Evolutionary conservation across 2,797 vertebrate species (phyloP).

Genomic region (Sphenodon punctatus): DNA sequence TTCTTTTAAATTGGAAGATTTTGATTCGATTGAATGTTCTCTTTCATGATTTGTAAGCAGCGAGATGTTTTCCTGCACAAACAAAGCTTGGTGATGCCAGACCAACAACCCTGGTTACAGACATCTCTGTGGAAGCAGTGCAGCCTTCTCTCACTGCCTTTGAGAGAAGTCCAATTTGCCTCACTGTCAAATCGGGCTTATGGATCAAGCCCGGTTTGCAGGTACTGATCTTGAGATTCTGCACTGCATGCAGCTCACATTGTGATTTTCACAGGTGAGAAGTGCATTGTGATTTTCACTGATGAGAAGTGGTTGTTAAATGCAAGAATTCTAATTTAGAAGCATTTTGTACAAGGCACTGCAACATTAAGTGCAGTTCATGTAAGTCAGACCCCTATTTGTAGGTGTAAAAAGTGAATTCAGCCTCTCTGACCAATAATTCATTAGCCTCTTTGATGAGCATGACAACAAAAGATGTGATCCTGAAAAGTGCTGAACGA

Average conservation of each 20-base stretch:
- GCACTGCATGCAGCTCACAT: not conserved
- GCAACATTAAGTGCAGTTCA: too few species aligned
- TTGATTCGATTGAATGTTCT: conserved; percentile 47
- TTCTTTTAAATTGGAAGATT: conserved; percentile 53
- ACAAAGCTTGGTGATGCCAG: conserved; percentile 28
- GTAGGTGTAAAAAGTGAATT: not conserved
- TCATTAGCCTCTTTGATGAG: not conserved
- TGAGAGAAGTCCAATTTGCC: too few species aligned
- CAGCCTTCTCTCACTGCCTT: not conserved
- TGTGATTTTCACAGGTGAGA: not conserved
- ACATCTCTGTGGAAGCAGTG: not conserved
- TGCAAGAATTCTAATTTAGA: not conserved
- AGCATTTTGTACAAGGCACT: not conserved
- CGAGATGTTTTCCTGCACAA: conserved; percentile 24
- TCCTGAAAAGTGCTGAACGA: not conserved
- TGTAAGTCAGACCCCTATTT: not conserved
- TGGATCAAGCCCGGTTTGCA: not conserved
- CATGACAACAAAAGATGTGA: not conserved
- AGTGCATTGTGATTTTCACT: too few species aligned
- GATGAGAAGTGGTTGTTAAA: too few species aligned
- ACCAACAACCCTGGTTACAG: not conserved
- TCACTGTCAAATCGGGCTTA: too few species aligned
- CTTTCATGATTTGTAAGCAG: conserved; percentile 28
- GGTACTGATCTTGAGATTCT: not conserved
- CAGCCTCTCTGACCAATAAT: not conserved